These are phyloP conservation scores for Phoxinus dragarum DNA, from an alignment of 2,797 vertebrate species.

Conservation along the genomic window DNA sequence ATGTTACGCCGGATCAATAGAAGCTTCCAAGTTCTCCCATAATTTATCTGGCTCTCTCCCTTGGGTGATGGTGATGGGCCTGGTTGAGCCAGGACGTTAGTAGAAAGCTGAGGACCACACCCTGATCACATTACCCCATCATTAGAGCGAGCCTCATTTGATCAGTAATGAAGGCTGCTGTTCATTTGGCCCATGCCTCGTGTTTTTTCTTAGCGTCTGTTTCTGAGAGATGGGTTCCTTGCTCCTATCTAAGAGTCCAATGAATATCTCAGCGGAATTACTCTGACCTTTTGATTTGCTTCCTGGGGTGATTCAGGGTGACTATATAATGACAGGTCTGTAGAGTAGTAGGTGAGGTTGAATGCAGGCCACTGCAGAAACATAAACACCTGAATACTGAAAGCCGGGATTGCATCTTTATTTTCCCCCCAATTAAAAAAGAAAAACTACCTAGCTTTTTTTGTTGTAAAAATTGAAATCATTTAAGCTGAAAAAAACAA, in stretches of 20 bases:
- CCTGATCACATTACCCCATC: constrained; percentile 60
- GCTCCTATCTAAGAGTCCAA: constrained; percentile 32
- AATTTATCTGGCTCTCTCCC: constrained; percentile 35
- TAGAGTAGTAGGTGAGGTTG: constrained; percentile 33
- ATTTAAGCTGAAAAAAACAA: not conserved
- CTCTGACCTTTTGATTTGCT: constrained; percentile 45
- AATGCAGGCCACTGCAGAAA: constrained; percentile 20
- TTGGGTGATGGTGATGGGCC: constrained; percentile 16
- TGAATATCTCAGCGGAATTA: constrained; percentile 53
- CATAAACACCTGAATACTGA: constrained; percentile 36
- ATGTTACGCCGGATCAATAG: constrained; percentile 52
- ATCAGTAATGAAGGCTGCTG: constrained; percentile 49
- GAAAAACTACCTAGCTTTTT: not conserved
- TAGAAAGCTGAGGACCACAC: constrained; percentile 40
- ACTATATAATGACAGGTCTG: constrained; percentile 39
- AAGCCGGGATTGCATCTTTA: not conserved
- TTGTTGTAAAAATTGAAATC: not conserved
- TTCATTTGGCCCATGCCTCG: constrained; percentile 37
- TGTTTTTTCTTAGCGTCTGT: constrained; percentile 47
- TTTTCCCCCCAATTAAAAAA: no score
- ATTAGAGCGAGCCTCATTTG: constrained; percentile 60
- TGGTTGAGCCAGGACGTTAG: constrained; percentile 7
- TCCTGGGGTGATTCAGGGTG: constrained; percentile 36
- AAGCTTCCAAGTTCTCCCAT: constrained; percentile 21
- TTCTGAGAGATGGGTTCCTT: constrained; percentile 45